phyloP scores from a whole-genome alignment of 2,113 vertebrate genomes.

The Chamaetylas fuelleborni region DNA sequence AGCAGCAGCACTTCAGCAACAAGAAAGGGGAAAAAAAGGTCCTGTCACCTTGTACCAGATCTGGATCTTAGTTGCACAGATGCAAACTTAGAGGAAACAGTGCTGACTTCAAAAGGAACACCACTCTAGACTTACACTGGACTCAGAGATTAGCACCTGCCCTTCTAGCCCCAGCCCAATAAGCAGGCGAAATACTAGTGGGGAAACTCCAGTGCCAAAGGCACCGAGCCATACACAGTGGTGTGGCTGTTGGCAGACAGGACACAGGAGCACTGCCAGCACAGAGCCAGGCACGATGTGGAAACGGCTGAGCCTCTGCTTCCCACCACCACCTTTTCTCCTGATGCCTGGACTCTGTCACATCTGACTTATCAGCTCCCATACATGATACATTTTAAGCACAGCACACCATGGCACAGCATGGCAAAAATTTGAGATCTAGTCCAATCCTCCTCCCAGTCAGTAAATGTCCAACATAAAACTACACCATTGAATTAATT shows the following conservation, averaged over 20 bases:
- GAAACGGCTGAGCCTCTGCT: background rate
- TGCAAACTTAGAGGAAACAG: background rate
- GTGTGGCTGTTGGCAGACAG: background rate
- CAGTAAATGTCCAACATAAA: background rate
- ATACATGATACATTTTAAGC: background rate
- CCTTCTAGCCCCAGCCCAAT: background rate
- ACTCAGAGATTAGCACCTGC: background rate
- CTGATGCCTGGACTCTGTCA: background rate
- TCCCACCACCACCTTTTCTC: background rate
- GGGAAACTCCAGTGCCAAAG: background rate
- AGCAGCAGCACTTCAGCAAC: background rate
- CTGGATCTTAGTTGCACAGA: background rate
- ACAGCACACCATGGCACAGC: background rate
- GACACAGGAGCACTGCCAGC: background rate
- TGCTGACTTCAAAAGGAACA: background rate
- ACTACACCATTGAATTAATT: background rate
- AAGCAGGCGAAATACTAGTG: background rate
- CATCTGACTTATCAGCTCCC: background rate
- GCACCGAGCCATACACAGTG: rapidly evolving
- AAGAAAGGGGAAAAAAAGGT: background rate
- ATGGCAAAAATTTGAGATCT: background rate
- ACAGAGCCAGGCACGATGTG: background rate
- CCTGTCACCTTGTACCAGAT: background rate
- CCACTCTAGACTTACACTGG: background rate
- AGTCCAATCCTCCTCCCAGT: background rate